Base-by-base conservation (phyloP, 2,797 vertebrate species). In the Molossus alvarezi region DNA sequence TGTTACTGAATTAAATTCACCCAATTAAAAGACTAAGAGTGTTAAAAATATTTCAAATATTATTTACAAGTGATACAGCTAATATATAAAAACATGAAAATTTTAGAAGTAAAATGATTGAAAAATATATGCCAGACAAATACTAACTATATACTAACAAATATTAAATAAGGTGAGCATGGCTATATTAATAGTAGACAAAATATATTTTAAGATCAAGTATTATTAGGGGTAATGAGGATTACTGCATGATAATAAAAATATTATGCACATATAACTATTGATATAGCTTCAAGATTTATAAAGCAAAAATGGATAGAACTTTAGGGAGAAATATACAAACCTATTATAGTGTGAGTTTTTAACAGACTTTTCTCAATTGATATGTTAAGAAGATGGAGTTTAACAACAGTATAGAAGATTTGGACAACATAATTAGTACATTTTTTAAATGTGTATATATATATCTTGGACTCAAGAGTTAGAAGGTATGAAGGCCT, bases 381-480 rank as follows among this genome's bases (percentile, higher is more conserved):
- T 83, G n/a, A 67, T 53, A n/a, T 72, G 62, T 88, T 48, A 77
- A 77, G 4, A 23, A 53, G 20, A 64, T 23, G 64, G 33, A 94
- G 1, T 91, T 94, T 71, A 93, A 75, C 80, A 91, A 88, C 71
- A 25, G 80, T 93, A 29, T 8, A 64, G 14, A 93, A 84, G 10
- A 79, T 62, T 83, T 72, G 29, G 23, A 81, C 6, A 84, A 33
- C 9, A 57, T 69, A 82, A 62, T 51, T 29, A 65, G 69, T 48
- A 62, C 4, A 48, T 69, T 58, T 85, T n/a, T 55, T 72, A 89
- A 65, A 86, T 62, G 29, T 9, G 27, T 11, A 57, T 51, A 62
- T 69, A n/a, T 58, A 20, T 6, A 81, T 25, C n/a, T 17, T 77
- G 5, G 5, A 77, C 58, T 15, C n/a, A 69, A 80, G 0, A 64